Evolutionary conservation across 1,140 invertebrate genomes (phyloP), one percentile per base, ranked within the genome.

Genomic region (Bacillus rossius): DNA sequence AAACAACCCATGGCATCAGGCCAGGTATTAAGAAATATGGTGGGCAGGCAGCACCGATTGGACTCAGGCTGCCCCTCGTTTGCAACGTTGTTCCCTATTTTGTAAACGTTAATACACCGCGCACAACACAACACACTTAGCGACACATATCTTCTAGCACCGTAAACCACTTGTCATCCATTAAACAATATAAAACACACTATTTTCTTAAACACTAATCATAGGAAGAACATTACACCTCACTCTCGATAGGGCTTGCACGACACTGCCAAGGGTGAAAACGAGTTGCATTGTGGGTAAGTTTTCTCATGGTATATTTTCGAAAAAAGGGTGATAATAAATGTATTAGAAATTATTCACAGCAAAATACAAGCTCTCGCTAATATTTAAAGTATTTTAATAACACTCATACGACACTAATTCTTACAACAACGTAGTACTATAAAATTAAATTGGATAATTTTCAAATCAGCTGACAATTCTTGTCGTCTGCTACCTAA

Each of bases 1-100:
- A 94, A 94, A 81, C 92, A 94, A 80, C 92, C 92, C 91, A 94
- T 94, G 81, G 89, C 89, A 81, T 83, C 83, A 84, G 84, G 75
- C 91, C 94, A 94, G 81, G 89, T 89, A 81, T 83, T 41, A 55
- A 62, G 42, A 57, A 64, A 61, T 61, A 63, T 63, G 65, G 62
- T 59, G 62, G 66, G 61, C 26, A 61, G 62, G 56, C 65, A 63
- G 67, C 67, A 61, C 65, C 68, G 65, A 68, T 64, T 40, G 40
- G 54, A 51, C 37, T 62, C 61, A 42, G 43, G 55, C 62, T 63
- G 59, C 59, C 59, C 58, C 47, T 57, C 49, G 59, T 52, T 61
- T 45, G 43, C 55, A 42, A 47, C 42, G 25, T 49, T 41, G 55
- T 63, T 61, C 62, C 62, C 62, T 63, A 63, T 63, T 63, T 63